Evolutionary conservation across 2,888 invertebrate species (phyloP).

Genomic region (Oscheius myriophilus): DNA sequence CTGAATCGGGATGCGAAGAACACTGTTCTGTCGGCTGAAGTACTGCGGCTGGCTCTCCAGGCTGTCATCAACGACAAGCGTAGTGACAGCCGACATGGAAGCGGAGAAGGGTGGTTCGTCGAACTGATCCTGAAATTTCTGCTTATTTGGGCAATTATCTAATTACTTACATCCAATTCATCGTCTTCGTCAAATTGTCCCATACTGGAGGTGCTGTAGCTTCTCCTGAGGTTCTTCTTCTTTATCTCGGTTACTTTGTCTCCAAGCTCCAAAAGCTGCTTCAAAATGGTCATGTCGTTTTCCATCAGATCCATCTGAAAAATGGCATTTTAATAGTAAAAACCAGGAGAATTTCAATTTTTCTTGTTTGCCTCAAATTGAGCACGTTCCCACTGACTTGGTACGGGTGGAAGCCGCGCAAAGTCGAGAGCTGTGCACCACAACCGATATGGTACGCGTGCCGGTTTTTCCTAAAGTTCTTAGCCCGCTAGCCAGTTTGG

Average conservation of each 20-base stretch:
- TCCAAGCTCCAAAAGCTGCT: conserved; percentile 65
- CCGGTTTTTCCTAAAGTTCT: too few relatives aligned
- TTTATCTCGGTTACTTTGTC: conserved; percentile 61
- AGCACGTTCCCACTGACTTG: too few relatives aligned
- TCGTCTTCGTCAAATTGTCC: conserved; percentile 39
- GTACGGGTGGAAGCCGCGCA: too few relatives aligned
- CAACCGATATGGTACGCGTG: too few relatives aligned
- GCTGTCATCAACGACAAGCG: conserved; percentile 58
- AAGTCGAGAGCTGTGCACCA: too few relatives aligned
- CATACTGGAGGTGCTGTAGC: conserved; percentile 42
- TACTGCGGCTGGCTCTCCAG: conserved; percentile 60
- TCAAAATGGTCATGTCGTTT: conserved; percentile 68
- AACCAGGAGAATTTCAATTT: background rate
- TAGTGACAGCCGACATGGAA: conserved; percentile 65
- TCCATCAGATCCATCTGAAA: conserved; percentile 69
- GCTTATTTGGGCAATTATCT: background rate
- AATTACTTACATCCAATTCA: conserved; percentile 38
- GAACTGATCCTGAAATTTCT: conserved; percentile 44
- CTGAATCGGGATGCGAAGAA: conserved; percentile 68
- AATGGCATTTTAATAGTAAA: background rate
- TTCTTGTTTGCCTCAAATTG: too few relatives aligned
- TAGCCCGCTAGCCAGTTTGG: too few relatives aligned
- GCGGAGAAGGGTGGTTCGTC: conserved; percentile 49
- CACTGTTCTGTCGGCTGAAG: conserved; percentile 69
- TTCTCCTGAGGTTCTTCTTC: conserved; percentile 42